These are phyloP conservation scores for Phenganax stokvisi DNA, from an alignment of 92 coral and sea anemone species.

Conservation along the genomic window DNA sequence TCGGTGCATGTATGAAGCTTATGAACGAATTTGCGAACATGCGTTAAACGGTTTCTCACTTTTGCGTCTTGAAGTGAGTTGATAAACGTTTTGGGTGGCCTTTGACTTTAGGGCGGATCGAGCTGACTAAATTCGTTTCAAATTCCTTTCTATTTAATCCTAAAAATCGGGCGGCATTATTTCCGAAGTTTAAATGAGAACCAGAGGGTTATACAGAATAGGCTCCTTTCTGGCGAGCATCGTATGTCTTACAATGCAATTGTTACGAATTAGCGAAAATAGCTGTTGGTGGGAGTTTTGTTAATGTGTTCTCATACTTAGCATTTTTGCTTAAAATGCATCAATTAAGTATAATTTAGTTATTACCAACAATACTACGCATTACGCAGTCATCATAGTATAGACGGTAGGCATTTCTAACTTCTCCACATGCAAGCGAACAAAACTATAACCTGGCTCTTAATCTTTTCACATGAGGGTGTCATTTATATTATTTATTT, in stretches of 20 bases:
- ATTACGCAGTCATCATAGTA: background rate
- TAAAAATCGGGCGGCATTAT: constrained; percentile 29
- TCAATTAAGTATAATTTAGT: background rate
- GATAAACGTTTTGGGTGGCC: constrained; percentile 45
- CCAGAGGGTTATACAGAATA: constrained; percentile 20
- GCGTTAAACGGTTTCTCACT: constrained; percentile 38
- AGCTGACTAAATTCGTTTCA: constrained; percentile 31
- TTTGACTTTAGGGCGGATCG: constrained; percentile 42
- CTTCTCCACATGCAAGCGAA: too few relatives aligned
- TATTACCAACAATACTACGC: background rate
- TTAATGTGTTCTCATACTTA: background rate
- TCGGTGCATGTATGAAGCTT: background rate
- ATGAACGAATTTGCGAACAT: background rate
- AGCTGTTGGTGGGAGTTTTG: background rate
- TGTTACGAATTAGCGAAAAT: constrained; percentile 1
- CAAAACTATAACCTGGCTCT: too few relatives aligned
- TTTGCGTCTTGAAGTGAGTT: constrained; percentile 25
- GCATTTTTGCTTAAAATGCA: background rate
- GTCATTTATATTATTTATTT: too few relatives aligned
- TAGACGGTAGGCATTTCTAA: background rate
- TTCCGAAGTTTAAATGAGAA: constrained; percentile 31
- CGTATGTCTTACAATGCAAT: constrained; percentile 14
- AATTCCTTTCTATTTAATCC: constrained; percentile 18
- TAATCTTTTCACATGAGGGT: too few relatives aligned
- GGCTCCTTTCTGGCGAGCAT: constrained; percentile 42